Percentiles rank a stretch among this genome's conserved stretches.
phyloP scores from a whole-genome alignment of 2,888 invertebrate genomes.

The Bellardia bayeri region DNA sequence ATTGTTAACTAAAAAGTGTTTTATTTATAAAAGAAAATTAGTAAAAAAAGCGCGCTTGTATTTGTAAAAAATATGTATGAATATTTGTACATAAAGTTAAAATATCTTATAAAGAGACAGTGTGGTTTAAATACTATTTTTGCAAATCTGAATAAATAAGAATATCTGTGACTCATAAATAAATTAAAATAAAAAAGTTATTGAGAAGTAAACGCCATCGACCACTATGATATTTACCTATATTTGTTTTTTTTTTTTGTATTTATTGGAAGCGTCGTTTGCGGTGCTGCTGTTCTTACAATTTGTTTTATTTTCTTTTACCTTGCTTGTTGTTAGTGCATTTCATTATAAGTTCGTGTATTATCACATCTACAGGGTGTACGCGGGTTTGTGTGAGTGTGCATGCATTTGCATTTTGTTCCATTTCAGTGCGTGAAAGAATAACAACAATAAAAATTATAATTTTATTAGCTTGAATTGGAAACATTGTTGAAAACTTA shows the following conservation, averaged over 20 bases:
- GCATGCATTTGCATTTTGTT: slow-evolving; percentile 17
- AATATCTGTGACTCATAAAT: slow-evolving; percentile 55
- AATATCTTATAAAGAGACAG: not conserved
- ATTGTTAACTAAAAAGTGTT: not conserved
- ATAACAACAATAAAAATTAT: not conserved
- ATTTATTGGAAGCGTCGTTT: slow-evolving; percentile 28
- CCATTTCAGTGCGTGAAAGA: slow-evolving; percentile 3
- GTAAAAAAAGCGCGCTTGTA: slow-evolving; percentile 22
- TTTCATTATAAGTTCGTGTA: slow-evolving; percentile 48
- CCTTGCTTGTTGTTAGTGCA: slow-evolving; percentile 38
- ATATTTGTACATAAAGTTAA: not conserved
- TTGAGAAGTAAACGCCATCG: slow-evolving; percentile 62
- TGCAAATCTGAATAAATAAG: slow-evolving; percentile 27
- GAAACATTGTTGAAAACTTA: no score
- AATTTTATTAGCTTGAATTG: not conserved
- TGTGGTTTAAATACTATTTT: slow-evolving; percentile 8
- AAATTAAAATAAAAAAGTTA: slow-evolving; percentile 23
- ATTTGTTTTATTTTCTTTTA: not conserved
- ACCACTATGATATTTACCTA: slow-evolving; percentile 5
- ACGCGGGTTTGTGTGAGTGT: slow-evolving; percentile 1
- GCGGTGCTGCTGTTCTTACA: slow-evolving; percentile 17
- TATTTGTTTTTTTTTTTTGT: slow-evolving; percentile 14
- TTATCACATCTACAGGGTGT: not conserved
- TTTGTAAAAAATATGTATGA: not conserved
- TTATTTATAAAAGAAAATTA: not conserved